phyloP scores from a whole-genome alignment of 30 jellyfish, hydroid and myxozoan genomes.

The Aurelia sp. region DNA sequence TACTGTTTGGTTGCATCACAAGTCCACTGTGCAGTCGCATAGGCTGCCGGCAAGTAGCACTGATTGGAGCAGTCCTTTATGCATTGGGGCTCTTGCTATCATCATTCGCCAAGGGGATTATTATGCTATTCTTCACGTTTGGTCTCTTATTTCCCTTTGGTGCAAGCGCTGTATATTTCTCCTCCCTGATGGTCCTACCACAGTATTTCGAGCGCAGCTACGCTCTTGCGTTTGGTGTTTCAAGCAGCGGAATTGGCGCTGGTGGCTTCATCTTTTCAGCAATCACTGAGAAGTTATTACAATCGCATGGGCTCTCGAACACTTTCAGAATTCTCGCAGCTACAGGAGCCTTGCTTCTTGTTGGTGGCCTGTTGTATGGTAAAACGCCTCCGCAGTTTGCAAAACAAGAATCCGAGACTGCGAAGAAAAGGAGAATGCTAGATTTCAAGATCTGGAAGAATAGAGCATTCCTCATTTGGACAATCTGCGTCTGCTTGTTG shows the following conservation, averaged over 20 bases:
- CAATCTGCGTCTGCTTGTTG: slow-evolving; percentile 52
- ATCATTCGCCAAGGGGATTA: slow-evolving; percentile 54
- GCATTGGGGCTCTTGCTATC: slow-evolving; percentile 71
- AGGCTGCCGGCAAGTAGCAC: slow-evolving; percentile 82
- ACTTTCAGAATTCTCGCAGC: slow-evolving; percentile 43
- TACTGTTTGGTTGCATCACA: slow-evolving; percentile 68
- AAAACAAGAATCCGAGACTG: neutral
- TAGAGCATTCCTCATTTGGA: slow-evolving; percentile 67
- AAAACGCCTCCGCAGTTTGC: slow-evolving; percentile 24
- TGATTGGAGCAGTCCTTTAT: slow-evolving; percentile 41
- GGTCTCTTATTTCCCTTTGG: slow-evolving; percentile 75
- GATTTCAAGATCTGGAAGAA: slow-evolving; percentile 54
- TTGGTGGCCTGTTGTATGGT: slow-evolving; percentile 71
- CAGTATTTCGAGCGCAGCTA: slow-evolving; percentile 59
- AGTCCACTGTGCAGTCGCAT: slow-evolving; percentile 74
- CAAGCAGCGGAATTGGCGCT: slow-evolving; percentile 79
- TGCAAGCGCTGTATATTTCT: slow-evolving; percentile 65
- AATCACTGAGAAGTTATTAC: slow-evolving; percentile 41
- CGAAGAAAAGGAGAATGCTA: slow-evolving; percentile 28
- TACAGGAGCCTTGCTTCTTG: slow-evolving; percentile 25
- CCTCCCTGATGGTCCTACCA: slow-evolving; percentile 77
- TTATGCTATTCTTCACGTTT: slow-evolving; percentile 59
- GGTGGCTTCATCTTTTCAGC: slow-evolving; percentile 77
- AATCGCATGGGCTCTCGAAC: slow-evolving; percentile 42
- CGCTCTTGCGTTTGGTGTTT: slow-evolving; percentile 70